phyloP scores from a whole-genome alignment of 2,888 invertebrate genomes.

The Drosophila putrida region DNA sequence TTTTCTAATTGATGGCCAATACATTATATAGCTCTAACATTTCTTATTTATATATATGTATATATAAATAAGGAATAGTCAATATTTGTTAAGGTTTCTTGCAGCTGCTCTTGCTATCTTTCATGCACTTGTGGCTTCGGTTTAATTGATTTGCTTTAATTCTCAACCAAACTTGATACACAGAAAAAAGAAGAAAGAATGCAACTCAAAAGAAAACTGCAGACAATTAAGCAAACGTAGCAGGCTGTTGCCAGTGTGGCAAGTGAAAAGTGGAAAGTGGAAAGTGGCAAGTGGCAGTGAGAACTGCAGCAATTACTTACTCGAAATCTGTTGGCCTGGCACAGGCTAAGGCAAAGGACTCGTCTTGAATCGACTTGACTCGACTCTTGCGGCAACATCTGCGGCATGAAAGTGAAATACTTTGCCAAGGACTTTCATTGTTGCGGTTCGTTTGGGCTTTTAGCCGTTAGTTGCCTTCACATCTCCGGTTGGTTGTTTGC shows the following conservation, averaged over 20 bases:
- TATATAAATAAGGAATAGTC: conserved; percentile 7
- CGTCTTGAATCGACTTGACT: conserved; percentile 13
- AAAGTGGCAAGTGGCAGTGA: conserved; percentile 40
- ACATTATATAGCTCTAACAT: background rate
- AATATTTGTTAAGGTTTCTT: conserved; percentile 22
- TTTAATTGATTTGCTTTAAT: conserved; percentile 77
- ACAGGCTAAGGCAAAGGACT: conserved; percentile 34
- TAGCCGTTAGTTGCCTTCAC: conserved; percentile 6
- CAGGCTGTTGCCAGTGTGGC: conserved; percentile 10
- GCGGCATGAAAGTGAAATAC: conserved; percentile 74
- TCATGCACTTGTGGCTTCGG: conserved; percentile 56
- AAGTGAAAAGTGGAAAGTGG: conserved; percentile 34
- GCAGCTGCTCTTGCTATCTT: conserved; percentile 22
- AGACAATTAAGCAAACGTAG: conserved; percentile 71
- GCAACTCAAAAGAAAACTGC: conserved; percentile 67
- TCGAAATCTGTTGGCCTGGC: conserved; percentile 64
- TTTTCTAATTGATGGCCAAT: conserved; percentile 8
- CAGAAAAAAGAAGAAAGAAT: conserved; percentile 24
- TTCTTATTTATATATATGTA: background rate
- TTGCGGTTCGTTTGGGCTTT: conserved; percentile 56
- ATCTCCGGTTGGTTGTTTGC: conserved; percentile 36
- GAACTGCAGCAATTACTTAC: conserved; percentile 77
- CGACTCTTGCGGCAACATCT: conserved; percentile 54
- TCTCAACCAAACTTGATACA: conserved; percentile 52
- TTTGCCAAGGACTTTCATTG: conserved; percentile 73